phyloP scores from a whole-genome alignment of 2,888 invertebrate species.

The Timandra comae region DNA sequence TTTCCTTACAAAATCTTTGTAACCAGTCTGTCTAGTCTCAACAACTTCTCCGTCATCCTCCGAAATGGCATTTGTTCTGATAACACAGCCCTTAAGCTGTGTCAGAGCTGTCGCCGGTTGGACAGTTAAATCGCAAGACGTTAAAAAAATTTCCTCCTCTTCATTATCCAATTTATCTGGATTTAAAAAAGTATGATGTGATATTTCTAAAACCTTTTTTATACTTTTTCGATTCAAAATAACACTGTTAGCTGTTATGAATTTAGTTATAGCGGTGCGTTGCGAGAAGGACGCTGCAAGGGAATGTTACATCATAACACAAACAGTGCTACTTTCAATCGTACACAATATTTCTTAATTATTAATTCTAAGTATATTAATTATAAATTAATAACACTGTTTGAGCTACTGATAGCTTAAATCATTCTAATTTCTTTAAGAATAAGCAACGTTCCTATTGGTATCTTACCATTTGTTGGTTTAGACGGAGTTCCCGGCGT shows the following conservation, averaged over 20 bases:
- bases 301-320: constrained; percentile 25
- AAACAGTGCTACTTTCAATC: constrained; percentile 54
- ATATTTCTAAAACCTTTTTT: constrained; percentile 4
- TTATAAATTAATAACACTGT: constrained; percentile 41
- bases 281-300: constrained; percentile 35
- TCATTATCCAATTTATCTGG: constrained; percentile 37
- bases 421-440: constrained; percentile 7
- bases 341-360: too few relatives aligned
- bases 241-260: constrained; percentile 50
- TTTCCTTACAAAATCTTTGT: constrained; percentile 27
- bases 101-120: constrained; percentile 27
- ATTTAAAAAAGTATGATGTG: constrained; percentile 15
- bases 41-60: constrained; percentile 28
- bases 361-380: constrained; percentile 3
- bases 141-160: constrained; percentile 48
- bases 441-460: neutral
- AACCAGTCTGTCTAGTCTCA: constrained; percentile 19
- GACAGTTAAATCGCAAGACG: constrained; percentile 50
- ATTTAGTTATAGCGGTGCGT: constrained; percentile 33
- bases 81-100: constrained; percentile 44
- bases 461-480: constrained; percentile 43
- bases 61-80: constrained; percentile 31
- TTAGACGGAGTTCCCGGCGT: constrained; percentile 43
- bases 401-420: constrained; percentile 21
- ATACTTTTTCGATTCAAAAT: constrained; percentile 33